Evolutionary conservation across 2,888 invertebrate species (phyloP), one percentile per base, ranked within the genome.

Genomic region (Alitta virens): DNA sequence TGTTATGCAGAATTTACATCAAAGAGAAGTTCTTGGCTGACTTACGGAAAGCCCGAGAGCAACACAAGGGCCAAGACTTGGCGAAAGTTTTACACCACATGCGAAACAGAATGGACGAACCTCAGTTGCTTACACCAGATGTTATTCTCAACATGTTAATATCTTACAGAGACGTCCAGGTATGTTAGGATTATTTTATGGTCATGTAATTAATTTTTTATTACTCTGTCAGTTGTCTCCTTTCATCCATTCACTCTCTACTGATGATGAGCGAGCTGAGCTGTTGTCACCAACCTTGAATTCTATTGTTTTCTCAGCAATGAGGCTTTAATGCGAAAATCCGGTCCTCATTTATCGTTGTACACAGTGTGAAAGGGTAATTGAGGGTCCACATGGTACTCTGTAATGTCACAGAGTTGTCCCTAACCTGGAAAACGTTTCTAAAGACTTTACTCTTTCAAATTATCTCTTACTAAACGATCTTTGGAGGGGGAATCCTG

Each of bases 11-110:
- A 55, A 75, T 74, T 16, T 78, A 79, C 63, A 65, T 75, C 16
- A 94, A 96, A 81, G 98, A 99, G 82, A 97, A 97, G 83, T 99
- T 99, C 84, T 85, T 98, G 56, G 87, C 90, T 3, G 99, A 99
- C 82, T 84, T 99, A 43, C 88, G 97, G 25, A 94, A 94, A 83
- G 91, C 93, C 0, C 88, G 95, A 52, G 96, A 98, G 77, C 88
- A 88, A 1, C 62, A 89, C 81, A 90, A 89, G 57, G 94, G 93
- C 1, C 88, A 88, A 25, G 94, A 94, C 73, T 72, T 85, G 46
- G 72, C 74, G 21, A 76, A 88, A 73, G 81, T 56, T n/a, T 18
- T 56, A 42, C 55, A 61, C 33, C 26, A 92, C 54, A 92, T 99
- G 90, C 87, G 94, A 7, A 89, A 91, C 67, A 87, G 98, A 42